Evolutionary conservation across 2,113 vertebrate genomes (phyloP).

Genomic region (Actenoides lindsayi): DNA sequence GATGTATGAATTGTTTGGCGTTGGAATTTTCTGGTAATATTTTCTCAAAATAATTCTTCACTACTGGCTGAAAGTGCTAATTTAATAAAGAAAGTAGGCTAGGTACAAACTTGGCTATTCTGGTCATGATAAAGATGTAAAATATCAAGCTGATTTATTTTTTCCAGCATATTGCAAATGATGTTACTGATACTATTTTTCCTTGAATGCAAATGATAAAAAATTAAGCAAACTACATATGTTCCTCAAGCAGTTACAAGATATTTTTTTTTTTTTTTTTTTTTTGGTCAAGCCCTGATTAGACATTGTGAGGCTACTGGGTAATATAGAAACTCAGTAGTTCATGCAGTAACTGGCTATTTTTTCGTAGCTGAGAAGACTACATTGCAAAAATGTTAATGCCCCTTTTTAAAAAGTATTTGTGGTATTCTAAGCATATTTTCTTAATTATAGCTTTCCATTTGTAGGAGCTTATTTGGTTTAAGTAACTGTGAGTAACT

Average conservation of each 20-base stretch:
- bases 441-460: neutral
- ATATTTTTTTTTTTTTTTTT: neutral
- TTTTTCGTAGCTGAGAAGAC: conserved; percentile 22
- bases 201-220: conserved; percentile 43
- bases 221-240: neutral
- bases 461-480: neutral
- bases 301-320: conserved; percentile 37
- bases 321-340: conserved; percentile 58
- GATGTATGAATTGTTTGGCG: conserved; percentile 23
- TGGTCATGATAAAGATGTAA: conserved; percentile 27
- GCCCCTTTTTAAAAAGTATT: conserved; percentile 15
- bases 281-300: neutral
- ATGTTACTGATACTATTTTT: conserved; percentile 55
- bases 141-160: conserved; percentile 51
- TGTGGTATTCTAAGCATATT: neutral
- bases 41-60: conserved; percentile 63
- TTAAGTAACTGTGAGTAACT: neutral
- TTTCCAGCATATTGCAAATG: conserved; percentile 49
- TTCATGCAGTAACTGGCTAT: conserved; percentile 39
- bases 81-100: conserved; percentile 43
- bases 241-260: neutral
- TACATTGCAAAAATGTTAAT: conserved; percentile 40
- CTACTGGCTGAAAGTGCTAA: conserved; percentile 45
- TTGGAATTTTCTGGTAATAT: conserved; percentile 49
- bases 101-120: conserved; percentile 25